Percentiles rank a stretch among this genome's conserved stretches.
Conservation (phyloP, 2,113 vertebrate genomes). For the Amphiprion ocellaris region DNA sequence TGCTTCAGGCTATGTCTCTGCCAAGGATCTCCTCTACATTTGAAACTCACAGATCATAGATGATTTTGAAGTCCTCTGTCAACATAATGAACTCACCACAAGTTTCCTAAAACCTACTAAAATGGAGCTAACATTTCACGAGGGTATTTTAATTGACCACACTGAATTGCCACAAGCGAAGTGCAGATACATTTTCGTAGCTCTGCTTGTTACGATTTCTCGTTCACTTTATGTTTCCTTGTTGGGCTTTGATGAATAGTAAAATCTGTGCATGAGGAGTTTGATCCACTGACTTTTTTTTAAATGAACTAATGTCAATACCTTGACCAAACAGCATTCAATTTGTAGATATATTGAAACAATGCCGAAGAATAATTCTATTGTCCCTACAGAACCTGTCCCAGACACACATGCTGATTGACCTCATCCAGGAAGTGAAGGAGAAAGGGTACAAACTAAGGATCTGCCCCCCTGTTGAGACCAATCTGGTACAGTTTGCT, state of each 20-base stretch:
- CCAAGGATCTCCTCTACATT: conserved; percentile 64
- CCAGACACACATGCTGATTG: conserved; percentile 94
- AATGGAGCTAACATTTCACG: conserved; percentile 39
- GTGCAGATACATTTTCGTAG: neutral
- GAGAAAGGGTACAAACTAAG: conserved; percentile 94
- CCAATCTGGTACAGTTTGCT: conserved; percentile 86
- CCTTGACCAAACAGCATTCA: neutral
- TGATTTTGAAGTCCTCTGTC: conserved; percentile 58
- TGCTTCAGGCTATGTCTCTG: conserved; percentile 51
- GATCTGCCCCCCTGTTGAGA: conserved; percentile 88
- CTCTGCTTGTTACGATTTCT: neutral
- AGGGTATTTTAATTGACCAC: conserved; percentile 49
- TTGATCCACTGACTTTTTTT: neutral
- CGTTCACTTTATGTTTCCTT: neutral
- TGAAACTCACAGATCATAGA: conserved; percentile 49
- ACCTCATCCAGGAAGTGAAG: conserved; percentile 93
- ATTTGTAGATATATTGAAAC: neutral
- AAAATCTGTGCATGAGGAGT: neutral
- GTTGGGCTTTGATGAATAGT: neutral
- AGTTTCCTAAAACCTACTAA: conserved; percentile 42
- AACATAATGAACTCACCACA: conserved; percentile 59
- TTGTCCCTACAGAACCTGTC: conserved; percentile 90
- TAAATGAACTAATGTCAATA: neutral
- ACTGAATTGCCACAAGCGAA: conserved; percentile 35
- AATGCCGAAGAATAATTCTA: neutral